These are phyloP conservation scores for Drosophila ambigua DNA, from an alignment of 1,140 invertebrate genomes.

Conservation along the genomic window DNA sequence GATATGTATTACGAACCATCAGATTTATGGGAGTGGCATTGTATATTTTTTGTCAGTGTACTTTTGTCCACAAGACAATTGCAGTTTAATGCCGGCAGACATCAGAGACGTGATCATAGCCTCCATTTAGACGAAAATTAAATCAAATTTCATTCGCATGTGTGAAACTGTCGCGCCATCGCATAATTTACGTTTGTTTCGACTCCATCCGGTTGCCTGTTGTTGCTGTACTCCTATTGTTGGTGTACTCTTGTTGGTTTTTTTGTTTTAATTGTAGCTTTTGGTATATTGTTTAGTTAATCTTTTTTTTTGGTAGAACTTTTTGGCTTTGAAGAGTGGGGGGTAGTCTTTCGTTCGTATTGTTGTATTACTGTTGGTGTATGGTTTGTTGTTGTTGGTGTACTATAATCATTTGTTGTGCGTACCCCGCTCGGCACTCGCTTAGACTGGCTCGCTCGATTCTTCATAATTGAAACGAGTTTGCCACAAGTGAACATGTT, in stretches of 20 bases:
- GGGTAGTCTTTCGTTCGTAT: no score
- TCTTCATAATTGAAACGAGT: constrained; percentile 78
- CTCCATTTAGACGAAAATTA: constrained; percentile 72
- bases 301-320: no score
- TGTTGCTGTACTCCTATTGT: constrained; percentile 10
- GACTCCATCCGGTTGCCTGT: constrained; percentile 42
- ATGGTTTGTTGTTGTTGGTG: constrained; percentile 22
- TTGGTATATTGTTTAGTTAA: not conserved
- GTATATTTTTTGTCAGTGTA: constrained; percentile 30
- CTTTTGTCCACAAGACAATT: constrained; percentile 17
- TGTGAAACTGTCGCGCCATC: constrained; percentile 60
- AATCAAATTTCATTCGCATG: constrained; percentile 69
- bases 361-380: no score
- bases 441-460: constrained; percentile 39
- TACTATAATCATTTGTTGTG: constrained; percentile 28
- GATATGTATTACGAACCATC: no score
- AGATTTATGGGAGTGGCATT: no score
- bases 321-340: no score
- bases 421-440: constrained; percentile 4
- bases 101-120: constrained; percentile 69
- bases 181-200: constrained; percentile 35
- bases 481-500: constrained; percentile 79
- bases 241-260: constrained; percentile 6
- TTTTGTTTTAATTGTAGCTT: no score
- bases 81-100: constrained; percentile 45